phyloP scores from a whole-genome alignment of 2,888 invertebrate genomes.

The Alsophila aescularia region DNA sequence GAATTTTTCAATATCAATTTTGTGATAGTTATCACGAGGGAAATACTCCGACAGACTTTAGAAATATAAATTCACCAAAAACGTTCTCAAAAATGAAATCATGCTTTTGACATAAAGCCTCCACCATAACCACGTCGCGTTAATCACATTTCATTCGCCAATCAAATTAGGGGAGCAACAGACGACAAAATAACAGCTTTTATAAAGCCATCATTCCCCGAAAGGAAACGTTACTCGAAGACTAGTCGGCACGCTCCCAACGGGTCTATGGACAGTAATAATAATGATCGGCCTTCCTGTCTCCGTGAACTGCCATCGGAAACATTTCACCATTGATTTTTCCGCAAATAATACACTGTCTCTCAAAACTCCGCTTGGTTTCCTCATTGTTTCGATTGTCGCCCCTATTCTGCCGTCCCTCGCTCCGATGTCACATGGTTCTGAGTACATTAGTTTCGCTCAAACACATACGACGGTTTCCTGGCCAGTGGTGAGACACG shows the following conservation, averaged over 20 bases:
- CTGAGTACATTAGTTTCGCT: conserved; percentile 82
- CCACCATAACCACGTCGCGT: conserved; percentile 24
- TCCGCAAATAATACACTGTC: conserved; percentile 78
- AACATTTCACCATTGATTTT: conserved; percentile 80
- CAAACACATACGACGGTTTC: conserved; percentile 78
- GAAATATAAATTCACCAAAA: background rate
- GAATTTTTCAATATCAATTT: too few relatives aligned
- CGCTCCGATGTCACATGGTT: conserved; percentile 67
- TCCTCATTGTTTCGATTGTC: conserved; percentile 53
- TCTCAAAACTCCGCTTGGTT: conserved; percentile 55
- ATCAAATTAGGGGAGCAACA: conserved; percentile 55
- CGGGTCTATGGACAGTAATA: conserved; percentile 70
- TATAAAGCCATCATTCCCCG: conserved; percentile 69
- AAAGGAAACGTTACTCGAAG: conserved; percentile 59
- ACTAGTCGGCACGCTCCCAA: conserved; percentile 64
- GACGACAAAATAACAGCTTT: conserved; percentile 74
- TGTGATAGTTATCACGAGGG: too few relatives aligned
- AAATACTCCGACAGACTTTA: too few relatives aligned
- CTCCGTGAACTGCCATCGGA: conserved; percentile 68
- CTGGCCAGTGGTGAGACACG: conserved; percentile 76
- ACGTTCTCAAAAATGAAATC: background rate
- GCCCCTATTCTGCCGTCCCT: conserved; percentile 48
- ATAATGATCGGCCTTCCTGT: conserved; percentile 78
- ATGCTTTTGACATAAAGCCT: conserved; percentile 16
- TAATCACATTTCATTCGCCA: conserved; percentile 43